These are phyloP conservation scores for Siniperca chuatsi DNA, from an alignment of 2,113 vertebrate species.

Conservation along the genomic window DNA sequence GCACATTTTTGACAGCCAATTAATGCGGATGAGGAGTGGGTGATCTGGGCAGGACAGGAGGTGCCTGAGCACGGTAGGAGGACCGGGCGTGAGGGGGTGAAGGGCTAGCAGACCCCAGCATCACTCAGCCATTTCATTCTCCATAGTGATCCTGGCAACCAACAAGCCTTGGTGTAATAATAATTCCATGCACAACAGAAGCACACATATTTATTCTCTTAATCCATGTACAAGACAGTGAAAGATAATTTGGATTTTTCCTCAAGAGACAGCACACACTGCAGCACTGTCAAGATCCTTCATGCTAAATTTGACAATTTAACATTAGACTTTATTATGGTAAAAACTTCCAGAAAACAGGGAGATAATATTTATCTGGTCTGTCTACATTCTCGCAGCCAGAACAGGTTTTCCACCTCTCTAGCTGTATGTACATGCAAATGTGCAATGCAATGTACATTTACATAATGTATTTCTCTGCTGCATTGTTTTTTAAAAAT, in stretches of 20 bases:
- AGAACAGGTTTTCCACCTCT: not conserved
- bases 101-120: constrained; percentile 61
- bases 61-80: constrained; percentile 66
- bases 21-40: constrained; percentile 89
- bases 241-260: constrained; percentile 39
- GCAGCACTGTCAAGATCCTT: constrained; percentile 30
- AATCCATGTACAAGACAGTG: not conserved
- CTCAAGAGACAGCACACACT: not conserved
- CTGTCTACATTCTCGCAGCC: not conserved
- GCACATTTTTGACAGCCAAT: constrained; percentile 94
- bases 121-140: constrained; percentile 59
- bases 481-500: not conserved
- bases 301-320: constrained; percentile 57
- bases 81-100: constrained; percentile 63
- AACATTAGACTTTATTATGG: constrained; percentile 26
- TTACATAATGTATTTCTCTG: too few species aligned
- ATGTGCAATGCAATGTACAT: too few species aligned
- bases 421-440: not conserved
- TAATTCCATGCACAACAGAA: constrained; percentile 17
- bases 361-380: not conserved
- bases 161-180: constrained; percentile 28
- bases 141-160: constrained; percentile 50
- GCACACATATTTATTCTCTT: constrained; percentile 41
- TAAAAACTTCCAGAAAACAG: constrained; percentile 14
- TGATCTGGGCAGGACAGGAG: constrained; percentile 78